Evolutionary conservation across 2,797 vertebrate genomes (phyloP), one percentile per base, ranked within the genome.

Genomic region (Melanotaenia maccullochi): DNA sequence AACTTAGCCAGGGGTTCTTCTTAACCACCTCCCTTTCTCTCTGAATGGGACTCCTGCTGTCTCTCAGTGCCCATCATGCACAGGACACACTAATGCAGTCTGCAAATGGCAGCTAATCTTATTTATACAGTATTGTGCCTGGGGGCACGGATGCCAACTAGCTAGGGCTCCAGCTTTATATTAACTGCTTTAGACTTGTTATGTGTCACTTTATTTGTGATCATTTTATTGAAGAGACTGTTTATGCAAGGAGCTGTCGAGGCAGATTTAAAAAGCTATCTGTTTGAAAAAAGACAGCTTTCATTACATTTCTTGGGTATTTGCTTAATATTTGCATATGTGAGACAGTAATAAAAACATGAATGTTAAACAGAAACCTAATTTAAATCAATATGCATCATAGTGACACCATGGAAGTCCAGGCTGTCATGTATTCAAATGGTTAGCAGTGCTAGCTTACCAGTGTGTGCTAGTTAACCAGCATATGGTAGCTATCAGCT

Each of bases 31-130:
- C 24, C 28, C 16, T 14, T 32, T 42, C 33, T 60, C 25, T 12
- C 51, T 74, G 70, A 75, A 62, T 44, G 60, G 63, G 25, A 75
- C 54, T 68, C 55, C 36, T 6, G 16, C 32, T 58, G 51, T 52
- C 36, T 68, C 33, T 42, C 51, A 49, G 64, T n/a, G 44, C 44
- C 18, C 44, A 20, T 47, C 44, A 47, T 47, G 49, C 56, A 44
- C 60, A 55, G 3, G 64, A 55, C 61, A 55, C 28, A 49, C 68
- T 58, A 33, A 52, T 47, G 22, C 40, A 71, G 32, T 72, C 55
- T 63, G 58, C 51, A 56, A 71, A 78, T 55, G 1, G 9, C 11
- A 36, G 32, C 47, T 70, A 42, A 62, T 40, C 47, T 67, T 76
- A 56, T 54, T 68, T 47, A 60, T 28, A 63, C 33, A 60, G 70